Evolutionary conservation across 2,113 vertebrate species (phyloP), one percentile per base, ranked within the genome.

Genomic region (Cariama cristata): DNA sequence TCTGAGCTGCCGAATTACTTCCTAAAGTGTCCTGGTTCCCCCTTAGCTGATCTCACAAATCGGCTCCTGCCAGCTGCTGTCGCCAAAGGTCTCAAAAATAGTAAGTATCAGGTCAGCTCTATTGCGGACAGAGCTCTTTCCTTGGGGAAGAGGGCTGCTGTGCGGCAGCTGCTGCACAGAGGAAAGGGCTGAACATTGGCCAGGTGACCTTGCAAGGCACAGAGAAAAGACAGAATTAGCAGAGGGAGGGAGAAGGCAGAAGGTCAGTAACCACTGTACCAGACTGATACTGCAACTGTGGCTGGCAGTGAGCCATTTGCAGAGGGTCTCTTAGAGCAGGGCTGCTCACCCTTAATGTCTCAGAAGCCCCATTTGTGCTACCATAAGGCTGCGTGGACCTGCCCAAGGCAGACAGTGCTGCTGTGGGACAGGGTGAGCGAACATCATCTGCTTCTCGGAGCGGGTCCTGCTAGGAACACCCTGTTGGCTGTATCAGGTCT

Each of bases 301-400:
- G 86, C 42, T 80, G 94, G 90, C 92, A 45, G 72, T 6, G 49
- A 75, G 60, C 66, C 19, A 2, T 32, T 58, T 58, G 38, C 84
- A 69, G 72, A 91, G 69, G 64, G 26, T 49, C 86, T 60, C 89
- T 45, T 30, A 28, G 71, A 91, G 72, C 79, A 82, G 71, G 58
- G 66, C 86, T 83, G 86, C 77, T 96, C 67, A 28, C 75, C 85
- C 24, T 5, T 52, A 3, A 8, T 8, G 3, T 91, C 55, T 53
- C 52, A 83, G 93, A 72, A 97, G 82, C 82, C 63, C 87, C n/a
- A 2, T 88, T 74, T 84, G 79, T 90, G 71, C 59, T 85, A n/a
- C 33, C 3, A 2, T 77, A 44, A 90, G 88, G 88, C 18, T 94
- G 12, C 9, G 12, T 30, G 79, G 77, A 63, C 62, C 84, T 80